Evolutionary conservation across 2,113 vertebrate species (phyloP).

Genomic region (Nicator chloris): DNA sequence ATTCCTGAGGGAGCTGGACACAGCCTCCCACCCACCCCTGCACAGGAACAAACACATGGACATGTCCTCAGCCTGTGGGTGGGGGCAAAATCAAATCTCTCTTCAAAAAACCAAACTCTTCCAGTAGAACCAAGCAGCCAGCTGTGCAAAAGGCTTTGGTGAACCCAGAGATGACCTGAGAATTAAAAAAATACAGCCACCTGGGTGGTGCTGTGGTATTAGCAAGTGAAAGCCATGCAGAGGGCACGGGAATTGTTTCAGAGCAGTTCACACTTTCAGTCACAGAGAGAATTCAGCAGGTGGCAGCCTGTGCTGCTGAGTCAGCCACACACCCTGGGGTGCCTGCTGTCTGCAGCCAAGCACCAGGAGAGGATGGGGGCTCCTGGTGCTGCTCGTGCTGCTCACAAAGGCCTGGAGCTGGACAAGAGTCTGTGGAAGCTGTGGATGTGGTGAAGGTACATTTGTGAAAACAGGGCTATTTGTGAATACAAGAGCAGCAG

Average conservation of each 20-base stretch:
- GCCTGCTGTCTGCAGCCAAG: background rate
- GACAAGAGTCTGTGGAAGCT: rapidly evolving
- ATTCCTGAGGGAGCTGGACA: background rate
- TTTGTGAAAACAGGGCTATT: background rate
- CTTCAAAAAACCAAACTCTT: background rate
- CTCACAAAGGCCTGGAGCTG: background rate
- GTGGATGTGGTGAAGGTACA: background rate
- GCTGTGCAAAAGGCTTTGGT: background rate
- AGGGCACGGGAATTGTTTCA: background rate
- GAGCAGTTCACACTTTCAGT: background rate
- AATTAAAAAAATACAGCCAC: background rate
- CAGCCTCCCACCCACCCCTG: background rate
- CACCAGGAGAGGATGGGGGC: background rate
- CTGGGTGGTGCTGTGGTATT: rapidly evolving
- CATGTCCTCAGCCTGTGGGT: background rate
- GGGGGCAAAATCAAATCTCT: background rate
- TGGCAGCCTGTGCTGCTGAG: background rate
- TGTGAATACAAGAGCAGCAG: background rate
- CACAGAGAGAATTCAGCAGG: background rate
- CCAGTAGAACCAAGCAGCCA: background rate
- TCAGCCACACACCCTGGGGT: background rate
- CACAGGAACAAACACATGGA: background rate
- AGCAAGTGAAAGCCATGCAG: background rate
- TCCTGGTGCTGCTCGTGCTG: background rate
- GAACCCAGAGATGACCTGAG: background rate